Percentiles rank a stretch among this genome's conserved stretches.
phyloP scores from a whole-genome alignment of 2,888 invertebrate genomes.

The Trichogramma dendrolimi region DNA sequence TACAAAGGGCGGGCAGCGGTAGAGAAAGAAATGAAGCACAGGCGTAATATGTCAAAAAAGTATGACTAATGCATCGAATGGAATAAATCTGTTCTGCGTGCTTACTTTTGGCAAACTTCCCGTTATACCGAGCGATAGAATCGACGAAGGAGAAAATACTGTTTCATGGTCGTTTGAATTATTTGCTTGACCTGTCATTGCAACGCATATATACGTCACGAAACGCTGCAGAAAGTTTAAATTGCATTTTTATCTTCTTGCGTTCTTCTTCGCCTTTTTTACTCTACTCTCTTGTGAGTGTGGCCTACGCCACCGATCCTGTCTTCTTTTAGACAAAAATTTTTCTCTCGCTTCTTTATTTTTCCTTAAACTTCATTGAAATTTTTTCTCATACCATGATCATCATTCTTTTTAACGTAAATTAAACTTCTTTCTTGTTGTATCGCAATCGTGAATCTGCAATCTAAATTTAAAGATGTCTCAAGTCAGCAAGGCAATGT shows the following conservation, averaged over 20 bases:
- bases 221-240: slow-evolving; percentile 25
- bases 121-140: slow-evolving; percentile 24
- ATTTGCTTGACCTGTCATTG: slow-evolving; percentile 29
- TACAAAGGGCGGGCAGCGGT: neutral
- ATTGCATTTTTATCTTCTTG: slow-evolving; percentile 27
- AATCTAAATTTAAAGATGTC: too few species aligned
- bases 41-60: slow-evolving; percentile 29
- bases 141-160: slow-evolving; percentile 30
- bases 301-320: too few species aligned
- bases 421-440: too few species aligned
- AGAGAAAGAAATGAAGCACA: slow-evolving; percentile 1
- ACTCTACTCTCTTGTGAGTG: neutral
- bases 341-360: too few species aligned
- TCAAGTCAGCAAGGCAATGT: too few species aligned
- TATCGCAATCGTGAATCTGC: too few species aligned
- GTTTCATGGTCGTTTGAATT: slow-evolving; percentile 29
- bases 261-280: neutral
- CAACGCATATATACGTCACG: slow-evolving; percentile 23
- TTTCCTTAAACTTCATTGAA: too few species aligned
- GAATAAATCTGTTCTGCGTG: slow-evolving; percentile 39
- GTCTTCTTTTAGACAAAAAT: too few species aligned
- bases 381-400: too few species aligned
- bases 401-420: too few species aligned
- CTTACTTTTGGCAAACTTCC: slow-evolving; percentile 36
- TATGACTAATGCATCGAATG: slow-evolving; percentile 32